Percentiles rank a stretch among this genome's conserved stretches.
These are phyloP conservation scores for Cremastinae sp. DNA, from an alignment of 2,888 invertebrate species.

Conservation along the genomic window DNA sequence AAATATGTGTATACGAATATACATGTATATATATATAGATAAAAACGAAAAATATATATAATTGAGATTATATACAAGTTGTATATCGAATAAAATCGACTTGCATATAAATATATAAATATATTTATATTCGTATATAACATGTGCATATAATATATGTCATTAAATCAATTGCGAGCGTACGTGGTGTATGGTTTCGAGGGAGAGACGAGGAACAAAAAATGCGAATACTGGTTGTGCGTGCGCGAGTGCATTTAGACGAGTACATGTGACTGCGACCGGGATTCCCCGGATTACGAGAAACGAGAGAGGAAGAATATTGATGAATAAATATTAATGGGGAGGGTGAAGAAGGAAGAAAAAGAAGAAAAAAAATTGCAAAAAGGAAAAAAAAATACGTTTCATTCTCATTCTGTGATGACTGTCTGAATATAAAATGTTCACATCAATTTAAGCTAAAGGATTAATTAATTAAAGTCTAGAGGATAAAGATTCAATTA, in stretches of 20 bases:
- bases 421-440: slow-evolving; percentile 75
- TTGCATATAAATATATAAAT: slow-evolving; percentile 56
- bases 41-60: slow-evolving; percentile 38
- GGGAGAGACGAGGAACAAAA: slow-evolving; percentile 36
- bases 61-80: slow-evolving; percentile 49
- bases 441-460: slow-evolving; percentile 72
- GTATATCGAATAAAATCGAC: slow-evolving; percentile 24
- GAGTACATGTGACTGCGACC: slow-evolving; percentile 64
- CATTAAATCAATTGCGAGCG: slow-evolving; percentile 66
- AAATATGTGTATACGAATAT: slow-evolving; percentile 57
- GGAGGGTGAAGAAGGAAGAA: slow-evolving; percentile 34
- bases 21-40: slow-evolving; percentile 54
- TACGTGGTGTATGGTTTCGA: too few species aligned
- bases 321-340: slow-evolving; percentile 67
- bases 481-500: slow-evolving; percentile 70
- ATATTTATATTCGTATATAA: slow-evolving; percentile 56
- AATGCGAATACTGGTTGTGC: slow-evolving; percentile 35
- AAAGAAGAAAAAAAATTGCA: slow-evolving; percentile 31
- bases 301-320: slow-evolving; percentile 37
- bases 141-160: slow-evolving; percentile 57
- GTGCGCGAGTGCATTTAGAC: slow-evolving; percentile 52
- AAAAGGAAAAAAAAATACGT: slow-evolving; percentile 66
- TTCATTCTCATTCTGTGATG: slow-evolving; percentile 79
- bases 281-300: slow-evolving; percentile 66
- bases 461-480: slow-evolving; percentile 68